A percentile compares a stretch with the other conserved stretches of the same genome.
Conservation (phyloP, 2,113 vertebrate genomes). For the Cathartes aura region DNA sequence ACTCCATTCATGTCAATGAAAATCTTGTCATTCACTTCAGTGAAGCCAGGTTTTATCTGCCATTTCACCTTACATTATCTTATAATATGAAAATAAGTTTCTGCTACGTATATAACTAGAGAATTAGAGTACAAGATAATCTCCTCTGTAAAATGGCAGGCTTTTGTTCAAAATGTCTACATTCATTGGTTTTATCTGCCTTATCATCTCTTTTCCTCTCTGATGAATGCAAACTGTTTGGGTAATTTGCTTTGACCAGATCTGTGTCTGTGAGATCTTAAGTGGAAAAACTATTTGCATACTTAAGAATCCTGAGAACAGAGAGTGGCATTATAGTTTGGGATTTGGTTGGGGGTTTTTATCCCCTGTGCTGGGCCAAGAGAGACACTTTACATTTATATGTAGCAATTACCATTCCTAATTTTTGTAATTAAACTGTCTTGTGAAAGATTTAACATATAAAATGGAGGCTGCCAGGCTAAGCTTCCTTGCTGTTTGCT, state of each 20-base stretch:
- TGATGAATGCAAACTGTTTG: constrained; percentile 67
- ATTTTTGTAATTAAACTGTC: constrained; percentile 51
- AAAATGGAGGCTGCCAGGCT: background rate
- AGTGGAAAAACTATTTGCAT: constrained; percentile 76
- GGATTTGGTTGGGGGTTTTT: constrained; percentile 39
- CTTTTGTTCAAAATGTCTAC: constrained; percentile 61
- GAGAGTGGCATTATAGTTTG: constrained; percentile 41
- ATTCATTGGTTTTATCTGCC: constrained; percentile 63
- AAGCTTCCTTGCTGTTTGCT: background rate
- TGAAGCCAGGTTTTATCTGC: constrained; percentile 7
- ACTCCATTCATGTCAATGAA: background rate
- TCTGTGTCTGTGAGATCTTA: constrained; percentile 66
- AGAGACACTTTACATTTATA: constrained; percentile 55
- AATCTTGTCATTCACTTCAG: constrained; percentile 10
- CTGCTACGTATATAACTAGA: constrained; percentile 4
- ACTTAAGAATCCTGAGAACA: constrained; percentile 66
- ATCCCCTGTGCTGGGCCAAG: constrained; percentile 22
- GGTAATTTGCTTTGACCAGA: constrained; percentile 71
- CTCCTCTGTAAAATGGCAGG: constrained; percentile 28
- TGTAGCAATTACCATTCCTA: constrained; percentile 47
- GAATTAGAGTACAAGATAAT: constrained; percentile 41
- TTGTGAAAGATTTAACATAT: constrained; percentile 3
- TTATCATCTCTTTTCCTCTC: constrained; percentile 60
- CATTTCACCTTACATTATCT: constrained; percentile 52
- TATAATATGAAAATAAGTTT: constrained; percentile 60